A percentile compares a stretch with the other conserved stretches of the same genome.
phyloP scores from a whole-genome alignment of 2,888 invertebrate genomes.

The Caenorhabditis sinica region DNA sequence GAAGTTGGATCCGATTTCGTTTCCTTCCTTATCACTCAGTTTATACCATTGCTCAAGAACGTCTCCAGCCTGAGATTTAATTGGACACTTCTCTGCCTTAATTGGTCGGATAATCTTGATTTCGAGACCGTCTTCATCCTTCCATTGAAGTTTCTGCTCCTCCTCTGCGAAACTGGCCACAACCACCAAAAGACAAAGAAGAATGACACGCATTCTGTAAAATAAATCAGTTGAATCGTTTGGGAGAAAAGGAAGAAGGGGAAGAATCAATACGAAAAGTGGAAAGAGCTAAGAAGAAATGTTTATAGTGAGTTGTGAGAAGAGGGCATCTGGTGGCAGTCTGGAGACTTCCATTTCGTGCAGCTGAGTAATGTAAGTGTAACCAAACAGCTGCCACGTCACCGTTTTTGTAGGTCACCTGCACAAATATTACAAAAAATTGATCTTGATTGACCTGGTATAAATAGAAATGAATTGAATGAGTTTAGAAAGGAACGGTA shows the following conservation, averaged over 20 bases:
- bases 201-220: conserved; percentile 53
- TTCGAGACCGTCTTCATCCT: conserved; percentile 81
- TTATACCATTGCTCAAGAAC: conserved; percentile 82
- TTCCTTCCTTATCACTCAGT: conserved; percentile 82
- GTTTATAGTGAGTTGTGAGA: conserved; percentile 46
- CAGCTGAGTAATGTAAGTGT: conserved; percentile 49
- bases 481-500: no score
- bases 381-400: conserved; percentile 58
- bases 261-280: background rate
- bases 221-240: background rate
- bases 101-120: conserved; percentile 82
- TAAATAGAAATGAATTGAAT: no score
- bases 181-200: conserved; percentile 46
- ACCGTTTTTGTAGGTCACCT: conserved; percentile 33
- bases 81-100: conserved; percentile 81
- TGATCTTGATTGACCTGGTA: background rate
- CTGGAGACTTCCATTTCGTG: conserved; percentile 1
- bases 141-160: conserved; percentile 82
- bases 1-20: conserved; percentile 83
- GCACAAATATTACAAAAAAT: background rate
- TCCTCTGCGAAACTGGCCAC: conserved; percentile 67
- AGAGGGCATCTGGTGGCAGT: conserved; percentile 51
- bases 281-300: conserved; percentile 9
- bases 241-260: background rate
- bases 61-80: conserved; percentile 79